phyloP scores from a whole-genome alignment of 1,140 invertebrate species.

The Bombus fervidus region DNA sequence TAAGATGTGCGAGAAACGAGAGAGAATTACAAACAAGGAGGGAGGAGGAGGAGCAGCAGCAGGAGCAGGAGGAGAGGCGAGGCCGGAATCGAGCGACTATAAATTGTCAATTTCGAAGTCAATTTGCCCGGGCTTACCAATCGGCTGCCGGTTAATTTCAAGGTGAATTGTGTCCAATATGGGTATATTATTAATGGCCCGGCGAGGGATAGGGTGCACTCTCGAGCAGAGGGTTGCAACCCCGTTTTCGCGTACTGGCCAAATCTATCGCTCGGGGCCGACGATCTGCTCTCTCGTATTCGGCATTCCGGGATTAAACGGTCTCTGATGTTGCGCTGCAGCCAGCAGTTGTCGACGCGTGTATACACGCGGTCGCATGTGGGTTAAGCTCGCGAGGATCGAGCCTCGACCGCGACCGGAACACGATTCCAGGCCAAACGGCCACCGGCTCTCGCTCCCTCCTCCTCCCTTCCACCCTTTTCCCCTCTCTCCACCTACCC shows the following conservation, averaged over 20 bases:
- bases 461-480: neutral
- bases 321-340: slow-evolving; percentile 66
- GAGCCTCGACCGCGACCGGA: slow-evolving; percentile 3
- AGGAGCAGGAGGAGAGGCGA: slow-evolving; percentile 34
- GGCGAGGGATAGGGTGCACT: slow-evolving; percentile 76
- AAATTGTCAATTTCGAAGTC: slow-evolving; percentile 84
- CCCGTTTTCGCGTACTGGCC: slow-evolving; percentile 80
- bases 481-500: neutral
- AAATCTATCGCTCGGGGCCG: slow-evolving; percentile 79
- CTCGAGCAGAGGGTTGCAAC: slow-evolving; percentile 72
- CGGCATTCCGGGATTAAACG: slow-evolving; percentile 77
- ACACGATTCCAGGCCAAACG: slow-evolving; percentile 22
- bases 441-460: neutral
- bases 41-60: slow-evolving; percentile 5
- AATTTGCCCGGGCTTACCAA: slow-evolving; percentile 82
- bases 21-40: neutral
- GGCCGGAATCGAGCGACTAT: slow-evolving; percentile 71
- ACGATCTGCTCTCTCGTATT: slow-evolving; percentile 62
- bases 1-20: neutral
- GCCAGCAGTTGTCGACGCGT: slow-evolving; percentile 26
- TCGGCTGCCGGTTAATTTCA: slow-evolving; percentile 83
- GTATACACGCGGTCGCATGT: slow-evolving; percentile 6
- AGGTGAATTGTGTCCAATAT: slow-evolving; percentile 84
- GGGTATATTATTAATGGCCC: slow-evolving; percentile 83
- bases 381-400: slow-evolving; percentile 21